Base-by-base conservation (phyloP, 2,888 invertebrate genomes). In the Diadegma fenestrale region DNA sequence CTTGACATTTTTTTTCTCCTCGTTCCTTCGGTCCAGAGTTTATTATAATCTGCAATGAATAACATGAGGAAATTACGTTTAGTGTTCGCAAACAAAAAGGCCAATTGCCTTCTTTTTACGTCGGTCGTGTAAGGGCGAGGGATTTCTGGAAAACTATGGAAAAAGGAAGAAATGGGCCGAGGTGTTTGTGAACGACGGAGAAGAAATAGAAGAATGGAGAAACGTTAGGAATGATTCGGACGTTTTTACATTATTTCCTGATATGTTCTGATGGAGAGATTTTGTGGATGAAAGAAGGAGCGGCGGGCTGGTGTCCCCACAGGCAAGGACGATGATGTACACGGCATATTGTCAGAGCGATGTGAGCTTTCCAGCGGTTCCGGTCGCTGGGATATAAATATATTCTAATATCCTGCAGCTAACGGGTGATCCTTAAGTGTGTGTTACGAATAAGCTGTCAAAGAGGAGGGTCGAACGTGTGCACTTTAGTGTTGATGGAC, bases 381-480 rank as follows among this genome's bases (percentile, higher is more conserved):
- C 63, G 78, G 61, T 82, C 41, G 58, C 22, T 45, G 61, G 66
- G 26, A 51, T 63, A 71, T 72, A 72, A 68, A 77, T 78, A 80
- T 72, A 82, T 85, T 64, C 63, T 64, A 79, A 64, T 76, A 68
- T 71, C 72, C 61, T 69, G 73, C n/a, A 64, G 75, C 51, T 75
- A 85, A 78, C 73, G 68, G 75, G 73, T 71, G 79, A 54, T 69
- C 68, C 68, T 17, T 63, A 43, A 75, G 73, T 69, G 75, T 82
- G 78, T 69, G 43, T 73, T 68, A 58, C 73, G 78, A 63, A 81
- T 72, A 58, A 51, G 61, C 76, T 73, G 77, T 81, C 77, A 73
- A 68, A 48, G 30, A 43, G 19, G 72, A 58, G 30, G 66, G 30
- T 41, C 48, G 66, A 77, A 41, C n/a, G 68, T 64, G 48, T 64